Percentiles rank a stretch among this genome's conserved stretches.
These are phyloP conservation scores for Sinocyclocheilus anophthalmus DNA, from an alignment of 2,113 vertebrate genomes.

Conservation along the genomic window DNA sequence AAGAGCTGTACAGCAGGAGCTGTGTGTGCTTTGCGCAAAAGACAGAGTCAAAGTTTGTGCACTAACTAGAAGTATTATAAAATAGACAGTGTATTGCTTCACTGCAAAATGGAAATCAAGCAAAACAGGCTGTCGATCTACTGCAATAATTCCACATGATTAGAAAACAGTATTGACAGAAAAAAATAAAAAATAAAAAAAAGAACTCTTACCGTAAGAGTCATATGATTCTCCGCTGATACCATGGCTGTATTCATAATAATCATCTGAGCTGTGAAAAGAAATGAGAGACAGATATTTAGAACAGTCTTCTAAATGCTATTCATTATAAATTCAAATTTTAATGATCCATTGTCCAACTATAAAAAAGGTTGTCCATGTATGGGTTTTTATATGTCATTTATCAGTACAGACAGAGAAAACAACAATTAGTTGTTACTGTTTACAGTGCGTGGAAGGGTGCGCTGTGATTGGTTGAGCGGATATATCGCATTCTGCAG, in stretches of 20 bases:
- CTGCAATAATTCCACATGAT: not conserved
- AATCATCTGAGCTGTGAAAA: slow-evolving; percentile 87
- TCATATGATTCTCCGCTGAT: slow-evolving; percentile 89
- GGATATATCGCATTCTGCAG: no score
- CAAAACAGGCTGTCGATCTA: not conserved
- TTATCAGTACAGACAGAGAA: not conserved
- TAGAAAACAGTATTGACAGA: not conserved
- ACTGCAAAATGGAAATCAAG: not conserved
- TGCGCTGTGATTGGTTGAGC: no score
- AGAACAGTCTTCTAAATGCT: not conserved
- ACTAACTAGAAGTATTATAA: not conserved
- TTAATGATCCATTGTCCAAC: no score
- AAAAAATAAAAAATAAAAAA: not conserved
- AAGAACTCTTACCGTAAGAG: slow-evolving; percentile 87
- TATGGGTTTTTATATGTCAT: not conserved
- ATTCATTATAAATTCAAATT: not conserved
- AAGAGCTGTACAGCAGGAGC: not conserved
- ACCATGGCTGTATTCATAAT: slow-evolving; percentile 94
- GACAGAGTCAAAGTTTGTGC: not conserved
- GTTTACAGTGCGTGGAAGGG: no score
- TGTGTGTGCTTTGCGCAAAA: not conserved
- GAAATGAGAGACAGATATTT: slow-evolving; percentile 25
- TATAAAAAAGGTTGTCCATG: not conserved
- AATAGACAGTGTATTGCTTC: not conserved
- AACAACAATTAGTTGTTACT: not conserved